Conservation (phyloP, 2,888 invertebrate species). For the Incurvaria masculella region DNA sequence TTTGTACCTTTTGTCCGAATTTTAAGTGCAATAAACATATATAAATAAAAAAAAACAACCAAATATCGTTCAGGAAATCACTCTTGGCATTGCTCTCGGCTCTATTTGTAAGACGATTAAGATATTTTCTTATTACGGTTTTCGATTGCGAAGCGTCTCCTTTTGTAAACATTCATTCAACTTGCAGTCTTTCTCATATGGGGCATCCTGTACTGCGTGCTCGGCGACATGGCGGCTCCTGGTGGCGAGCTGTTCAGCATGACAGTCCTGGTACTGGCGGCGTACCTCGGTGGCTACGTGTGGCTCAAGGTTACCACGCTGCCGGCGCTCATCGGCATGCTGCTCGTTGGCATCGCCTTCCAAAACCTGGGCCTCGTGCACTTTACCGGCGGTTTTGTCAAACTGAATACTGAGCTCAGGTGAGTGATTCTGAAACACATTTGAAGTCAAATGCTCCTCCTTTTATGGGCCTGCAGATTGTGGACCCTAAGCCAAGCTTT, state of each 20-base stretch:
- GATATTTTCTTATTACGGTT: background rate
- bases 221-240: constrained; percentile 61
- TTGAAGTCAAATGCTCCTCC: too few species aligned
- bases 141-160: background rate
- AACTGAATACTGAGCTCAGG: constrained; percentile 62
- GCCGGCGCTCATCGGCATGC: constrained; percentile 75
- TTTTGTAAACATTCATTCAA: too few species aligned
- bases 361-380: constrained; percentile 63
- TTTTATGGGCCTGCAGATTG: too few species aligned
- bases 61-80: too few species aligned
- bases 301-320: constrained; percentile 64
- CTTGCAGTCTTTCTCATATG: constrained; percentile 59
- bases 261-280: constrained; percentile 61
- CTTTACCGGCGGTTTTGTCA: constrained; percentile 58
- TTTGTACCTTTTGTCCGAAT: too few species aligned
- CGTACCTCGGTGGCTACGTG: constrained; percentile 69
- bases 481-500: too few species aligned
- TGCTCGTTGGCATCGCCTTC: constrained; percentile 67
- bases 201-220: constrained; percentile 64
- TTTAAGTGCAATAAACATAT: too few species aligned
- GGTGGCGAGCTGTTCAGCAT: constrained; percentile 66
- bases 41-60: too few species aligned
- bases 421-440: constrained; percentile 34
- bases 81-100: too few species aligned
- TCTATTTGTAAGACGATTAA: too few species aligned